phyloP scores from a whole-genome alignment of 2,113 vertebrate species.

The Macroglossus sobrinus region DNA sequence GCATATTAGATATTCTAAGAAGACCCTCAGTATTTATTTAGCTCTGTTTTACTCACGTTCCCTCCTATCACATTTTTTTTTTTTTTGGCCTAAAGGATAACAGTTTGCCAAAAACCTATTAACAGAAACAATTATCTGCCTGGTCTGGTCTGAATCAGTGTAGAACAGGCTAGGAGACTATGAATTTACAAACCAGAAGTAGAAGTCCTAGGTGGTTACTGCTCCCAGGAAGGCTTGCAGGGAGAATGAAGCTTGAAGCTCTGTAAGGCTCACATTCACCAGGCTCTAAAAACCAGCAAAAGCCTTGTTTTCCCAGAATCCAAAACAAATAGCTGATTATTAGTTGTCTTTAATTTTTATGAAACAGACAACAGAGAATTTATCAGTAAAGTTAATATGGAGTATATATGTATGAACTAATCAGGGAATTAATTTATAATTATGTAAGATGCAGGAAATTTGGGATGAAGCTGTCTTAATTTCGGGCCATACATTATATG shows the following conservation, averaged over 20 bases:
- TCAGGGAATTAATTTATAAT: not conserved
- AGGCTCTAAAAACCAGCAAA: not conserved
- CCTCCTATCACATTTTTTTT: too few species aligned
- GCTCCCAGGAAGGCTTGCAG: rapidly evolving
- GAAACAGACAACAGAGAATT: not conserved
- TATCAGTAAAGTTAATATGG: not conserved
- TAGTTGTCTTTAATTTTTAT: not conserved
- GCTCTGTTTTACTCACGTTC: not conserved
- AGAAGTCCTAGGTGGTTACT: not conserved
- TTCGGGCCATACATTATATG: not conserved
- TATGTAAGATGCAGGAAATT: not conserved
- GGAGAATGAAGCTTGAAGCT: not conserved
- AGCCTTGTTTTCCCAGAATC: not conserved
- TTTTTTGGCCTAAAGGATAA: not conserved
- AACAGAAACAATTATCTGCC: not conserved
- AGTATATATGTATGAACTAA: not conserved
- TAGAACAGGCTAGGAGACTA: not conserved
- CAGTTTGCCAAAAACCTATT: not conserved
- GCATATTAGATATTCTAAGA: not conserved
- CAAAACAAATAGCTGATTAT: not conserved
- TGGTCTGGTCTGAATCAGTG: not conserved
- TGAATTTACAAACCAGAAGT: not conserved
- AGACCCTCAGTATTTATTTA: not conserved
- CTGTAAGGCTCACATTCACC: not conserved
- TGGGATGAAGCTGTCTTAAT: not conserved